These are phyloP conservation scores for Sinella curviseta DNA, from an alignment of 1,140 invertebrate genomes.

Conservation along the genomic window DNA sequence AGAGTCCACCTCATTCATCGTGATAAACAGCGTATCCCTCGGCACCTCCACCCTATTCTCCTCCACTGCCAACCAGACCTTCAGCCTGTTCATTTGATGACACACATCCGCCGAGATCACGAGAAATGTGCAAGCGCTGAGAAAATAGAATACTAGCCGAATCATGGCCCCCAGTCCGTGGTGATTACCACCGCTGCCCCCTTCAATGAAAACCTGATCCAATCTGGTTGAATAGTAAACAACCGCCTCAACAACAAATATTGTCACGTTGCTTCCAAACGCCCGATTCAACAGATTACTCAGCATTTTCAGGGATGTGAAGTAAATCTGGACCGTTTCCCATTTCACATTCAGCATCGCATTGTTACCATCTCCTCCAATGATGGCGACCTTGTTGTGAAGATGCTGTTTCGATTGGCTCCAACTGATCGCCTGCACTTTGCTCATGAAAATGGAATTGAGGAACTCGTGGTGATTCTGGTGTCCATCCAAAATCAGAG, in stretches of 20 bases:
- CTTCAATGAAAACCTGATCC: background rate
- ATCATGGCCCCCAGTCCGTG: background rate
- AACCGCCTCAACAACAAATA: background rate
- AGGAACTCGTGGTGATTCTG: background rate
- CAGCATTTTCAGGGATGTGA: background rate
- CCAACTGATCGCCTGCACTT: background rate
- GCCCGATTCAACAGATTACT: background rate
- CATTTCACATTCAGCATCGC: background rate
- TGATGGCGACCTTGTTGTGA: background rate
- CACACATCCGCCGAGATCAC: background rate
- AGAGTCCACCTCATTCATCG: background rate
- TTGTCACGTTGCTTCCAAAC: background rate
- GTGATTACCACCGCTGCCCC: background rate
- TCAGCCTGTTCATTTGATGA: background rate
- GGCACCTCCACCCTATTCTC: background rate
- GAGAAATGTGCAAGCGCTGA: background rate
- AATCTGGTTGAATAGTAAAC: background rate
- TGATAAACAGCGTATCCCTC: background rate
- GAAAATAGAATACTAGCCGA: background rate
- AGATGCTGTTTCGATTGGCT: background rate
- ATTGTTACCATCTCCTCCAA: background rate
- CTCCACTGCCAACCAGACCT: background rate
- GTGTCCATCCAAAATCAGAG: background rate
- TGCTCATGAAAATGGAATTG: background rate
- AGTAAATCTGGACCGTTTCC: background rate